Evolutionary conservation across 2,797 vertebrate species (phyloP).

Genomic region (Typhlichthys subterraneus): DNA sequence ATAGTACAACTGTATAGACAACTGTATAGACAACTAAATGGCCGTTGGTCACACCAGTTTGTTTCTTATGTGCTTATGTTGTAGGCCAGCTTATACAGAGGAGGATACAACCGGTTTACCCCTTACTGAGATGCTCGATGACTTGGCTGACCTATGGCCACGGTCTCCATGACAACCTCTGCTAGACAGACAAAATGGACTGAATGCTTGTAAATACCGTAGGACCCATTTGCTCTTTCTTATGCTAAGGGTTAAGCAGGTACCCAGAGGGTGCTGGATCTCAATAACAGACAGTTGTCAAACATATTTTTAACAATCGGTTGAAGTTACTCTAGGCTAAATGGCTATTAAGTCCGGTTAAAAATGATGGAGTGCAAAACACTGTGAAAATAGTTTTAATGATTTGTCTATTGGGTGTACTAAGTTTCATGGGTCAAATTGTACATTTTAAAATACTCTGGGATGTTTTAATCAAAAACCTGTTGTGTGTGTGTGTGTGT

Average conservation of each 20-base stretch:
- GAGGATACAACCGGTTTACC: slow-evolving; percentile 85
- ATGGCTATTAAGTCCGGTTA: slow-evolving; percentile 36
- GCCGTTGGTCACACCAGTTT: background rate
- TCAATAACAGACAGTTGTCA: slow-evolving; percentile 49
- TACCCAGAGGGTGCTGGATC: slow-evolving; percentile 35
- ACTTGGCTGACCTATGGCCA: slow-evolving; percentile 32
- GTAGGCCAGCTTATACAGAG: slow-evolving; percentile 84
- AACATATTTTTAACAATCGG: background rate
- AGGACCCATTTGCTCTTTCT: slow-evolving; percentile 43
- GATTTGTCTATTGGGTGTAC: slow-evolving; percentile 24
- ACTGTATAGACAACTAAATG: background rate
- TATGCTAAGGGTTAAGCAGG: slow-evolving; percentile 33
- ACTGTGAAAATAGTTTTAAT: slow-evolving; percentile 33
- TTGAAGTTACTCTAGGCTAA: background rate
- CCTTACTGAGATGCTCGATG: slow-evolving; percentile 72
- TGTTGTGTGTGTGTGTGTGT: slow-evolving; percentile 9
- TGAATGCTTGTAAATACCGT: slow-evolving; percentile 65
- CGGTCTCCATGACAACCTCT: slow-evolving; percentile 29
- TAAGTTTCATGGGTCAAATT: slow-evolving; percentile 57
- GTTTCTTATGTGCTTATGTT: slow-evolving; percentile 33
- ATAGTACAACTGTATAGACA: background rate
- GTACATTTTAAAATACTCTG: slow-evolving; percentile 52
- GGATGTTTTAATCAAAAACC: slow-evolving; percentile 36
- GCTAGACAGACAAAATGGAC: slow-evolving; percentile 53
- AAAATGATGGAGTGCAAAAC: slow-evolving; percentile 28